Evolutionary conservation across 2,113 vertebrate genomes (phyloP).

Genomic region (Cephalophus harveyi): DNA sequence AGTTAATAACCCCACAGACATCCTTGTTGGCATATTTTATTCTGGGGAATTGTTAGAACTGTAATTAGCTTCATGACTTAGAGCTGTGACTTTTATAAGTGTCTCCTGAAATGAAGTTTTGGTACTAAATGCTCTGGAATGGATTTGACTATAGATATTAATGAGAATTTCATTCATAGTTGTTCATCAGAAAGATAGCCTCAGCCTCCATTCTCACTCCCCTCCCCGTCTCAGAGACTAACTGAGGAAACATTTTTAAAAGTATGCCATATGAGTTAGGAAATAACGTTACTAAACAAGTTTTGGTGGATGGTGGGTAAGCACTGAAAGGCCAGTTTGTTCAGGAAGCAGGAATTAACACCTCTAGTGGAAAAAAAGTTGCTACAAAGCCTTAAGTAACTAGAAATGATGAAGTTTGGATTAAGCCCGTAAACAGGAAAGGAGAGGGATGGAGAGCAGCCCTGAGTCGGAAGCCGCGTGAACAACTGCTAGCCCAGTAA

Average conservation of each 20-base stretch:
- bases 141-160: not conserved
- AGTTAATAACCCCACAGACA: not conserved
- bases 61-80: not conserved
- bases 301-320: slow-evolving; percentile 57
- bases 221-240: not conserved
- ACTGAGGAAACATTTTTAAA: not conserved
- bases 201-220: not conserved
- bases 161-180: not conserved
- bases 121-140: not conserved
- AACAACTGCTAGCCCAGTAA: not conserved
- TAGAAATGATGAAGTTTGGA: not conserved
- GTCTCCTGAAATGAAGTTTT: slow-evolving; percentile 6
- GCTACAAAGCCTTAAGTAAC: not conserved
- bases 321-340: slow-evolving; percentile 67
- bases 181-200: not conserved
- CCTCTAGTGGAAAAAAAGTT: not conserved
- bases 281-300: slow-evolving; percentile 57
- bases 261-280: slow-evolving; percentile 29
- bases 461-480: not conserved
- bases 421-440: slow-evolving; percentile 38
- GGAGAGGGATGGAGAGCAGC: not conserved
- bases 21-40: slow-evolving; percentile 3
- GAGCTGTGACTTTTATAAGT: not conserved
- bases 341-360: slow-evolving; percentile 62
- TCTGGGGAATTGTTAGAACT: not conserved